Percentiles rank a stretch among this genome's conserved stretches.
phyloP scores from a whole-genome alignment of 2,113 vertebrate genomes.

The Xenopus tropicalis region UCB_Xtro_10.0 CM004443.2:57755001-57755500 shows the following conservation, averaged over 20 bases:
- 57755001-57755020: background rate
- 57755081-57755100: slow-evolving; percentile 27
- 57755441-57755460: background rate
- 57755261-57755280: slow-evolving; percentile 70
- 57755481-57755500: no score
- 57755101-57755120: slow-evolving; percentile 9
- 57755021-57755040: background rate
- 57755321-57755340: slow-evolving; percentile 70
- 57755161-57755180: slow-evolving; percentile 24
- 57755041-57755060: slow-evolving; percentile 13
- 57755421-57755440: slow-evolving; percentile 50
- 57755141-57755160: slow-evolving; percentile 39
- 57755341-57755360: slow-evolving; percentile 60
- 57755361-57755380: slow-evolving; percentile 48
- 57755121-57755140: slow-evolving; percentile 34
- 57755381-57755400: slow-evolving; percentile 61
- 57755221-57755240: slow-evolving; percentile 46
- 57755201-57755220: slow-evolving; percentile 43
- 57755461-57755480: no score
- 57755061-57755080: slow-evolving; percentile 34
- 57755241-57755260: slow-evolving; percentile 56
- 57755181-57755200: slow-evolving; percentile 36
- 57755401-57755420: slow-evolving; percentile 56
- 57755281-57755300: slow-evolving; percentile 72
- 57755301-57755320: slow-evolving; percentile 65